Evolutionary conservation across 2,113 vertebrate species (phyloP).

Genomic region (Suricata suricatta): DNA sequence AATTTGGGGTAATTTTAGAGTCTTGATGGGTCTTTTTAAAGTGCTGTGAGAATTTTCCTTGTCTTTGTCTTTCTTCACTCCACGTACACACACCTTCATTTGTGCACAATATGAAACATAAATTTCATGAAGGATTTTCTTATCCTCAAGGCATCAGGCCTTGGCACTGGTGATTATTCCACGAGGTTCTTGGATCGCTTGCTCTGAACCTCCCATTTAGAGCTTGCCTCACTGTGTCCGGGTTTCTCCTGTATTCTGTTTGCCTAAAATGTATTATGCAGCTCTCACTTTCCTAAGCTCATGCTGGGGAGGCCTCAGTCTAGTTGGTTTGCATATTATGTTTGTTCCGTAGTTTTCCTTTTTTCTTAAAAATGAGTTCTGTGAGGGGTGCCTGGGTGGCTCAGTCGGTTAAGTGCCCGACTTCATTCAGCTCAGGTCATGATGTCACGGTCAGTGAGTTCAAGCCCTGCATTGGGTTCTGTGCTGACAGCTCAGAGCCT

Average conservation of each 20-base stretch:
- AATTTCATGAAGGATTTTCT: background rate
- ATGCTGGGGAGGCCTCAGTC: background rate
- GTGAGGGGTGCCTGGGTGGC: background rate
- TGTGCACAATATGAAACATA: background rate
- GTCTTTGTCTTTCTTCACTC: background rate
- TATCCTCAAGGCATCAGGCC: background rate
- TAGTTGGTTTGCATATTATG: no score
- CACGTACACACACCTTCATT: background rate
- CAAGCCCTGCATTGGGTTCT: no score
- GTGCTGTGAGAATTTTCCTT: background rate
- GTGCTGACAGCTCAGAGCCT: no score
- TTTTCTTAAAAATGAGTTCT: background rate
- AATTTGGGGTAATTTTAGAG: background rate
- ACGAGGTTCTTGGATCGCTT: constrained; percentile 13
- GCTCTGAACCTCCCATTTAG: constrained; percentile 30
- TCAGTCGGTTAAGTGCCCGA: no score
- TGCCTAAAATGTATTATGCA: background rate
- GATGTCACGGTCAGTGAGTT: no score
- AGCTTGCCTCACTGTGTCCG: constrained; percentile 5
- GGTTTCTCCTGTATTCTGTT: background rate
- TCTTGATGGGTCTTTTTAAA: background rate
- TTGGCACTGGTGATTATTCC: constrained; percentile 43
- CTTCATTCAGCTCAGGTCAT: no score
- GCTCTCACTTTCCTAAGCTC: background rate
- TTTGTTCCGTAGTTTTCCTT: background rate